Evolutionary conservation across 2,797 vertebrate genomes (phyloP).

Genomic region (Chaenodraco wilsoni): DNA sequence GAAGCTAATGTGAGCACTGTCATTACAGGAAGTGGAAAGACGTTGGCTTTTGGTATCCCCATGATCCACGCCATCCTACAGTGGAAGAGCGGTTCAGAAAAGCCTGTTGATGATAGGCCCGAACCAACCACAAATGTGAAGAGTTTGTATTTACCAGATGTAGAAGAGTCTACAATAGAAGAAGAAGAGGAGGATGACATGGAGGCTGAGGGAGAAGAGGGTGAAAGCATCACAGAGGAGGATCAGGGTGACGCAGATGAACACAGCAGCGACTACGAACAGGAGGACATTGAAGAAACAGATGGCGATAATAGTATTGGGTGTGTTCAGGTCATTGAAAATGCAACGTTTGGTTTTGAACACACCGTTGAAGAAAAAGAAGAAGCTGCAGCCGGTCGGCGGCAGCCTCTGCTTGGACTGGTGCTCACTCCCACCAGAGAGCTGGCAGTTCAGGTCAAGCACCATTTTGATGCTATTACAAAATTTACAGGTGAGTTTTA

Average conservation of each 20-base stretch:
- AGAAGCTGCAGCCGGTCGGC: slow-evolving; percentile 15
- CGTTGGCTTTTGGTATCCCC: slow-evolving; percentile 95
- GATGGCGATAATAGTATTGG: slow-evolving; percentile 54
- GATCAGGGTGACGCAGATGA: slow-evolving; percentile 53
- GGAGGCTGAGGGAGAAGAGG: slow-evolving; percentile 29
- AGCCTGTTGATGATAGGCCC: slow-evolving; percentile 4
- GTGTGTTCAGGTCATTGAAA: slow-evolving; percentile 74
- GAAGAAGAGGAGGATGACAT: slow-evolving; percentile 44
- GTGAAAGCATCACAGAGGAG: slow-evolving; percentile 43
- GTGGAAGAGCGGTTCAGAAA: slow-evolving; percentile 79
- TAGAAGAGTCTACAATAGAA: slow-evolving; percentile 8
- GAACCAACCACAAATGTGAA: slow-evolving; percentile 30
- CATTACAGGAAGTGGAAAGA: slow-evolving; percentile 94
- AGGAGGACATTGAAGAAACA: slow-evolving; percentile 29
- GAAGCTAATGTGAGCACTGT: slow-evolving; percentile 13
- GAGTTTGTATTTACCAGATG: slow-evolving; percentile 71
- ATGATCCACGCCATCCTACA: slow-evolving; percentile 94
- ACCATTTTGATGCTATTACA: slow-evolving; percentile 94
- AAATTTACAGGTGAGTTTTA: slow-evolving; percentile 88
- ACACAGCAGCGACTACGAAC: slow-evolving; percentile 45
- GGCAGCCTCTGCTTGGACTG: slow-evolving; percentile 89
- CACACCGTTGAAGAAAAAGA: not conserved
- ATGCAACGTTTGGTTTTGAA: slow-evolving; percentile 65
- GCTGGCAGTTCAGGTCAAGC: slow-evolving; percentile 96
- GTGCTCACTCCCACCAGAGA: slow-evolving; percentile 96